These are phyloP conservation scores for Oncopodura yosiiana DNA, from an alignment of 1,140 invertebrate species.

Conservation along the genomic window DNA sequence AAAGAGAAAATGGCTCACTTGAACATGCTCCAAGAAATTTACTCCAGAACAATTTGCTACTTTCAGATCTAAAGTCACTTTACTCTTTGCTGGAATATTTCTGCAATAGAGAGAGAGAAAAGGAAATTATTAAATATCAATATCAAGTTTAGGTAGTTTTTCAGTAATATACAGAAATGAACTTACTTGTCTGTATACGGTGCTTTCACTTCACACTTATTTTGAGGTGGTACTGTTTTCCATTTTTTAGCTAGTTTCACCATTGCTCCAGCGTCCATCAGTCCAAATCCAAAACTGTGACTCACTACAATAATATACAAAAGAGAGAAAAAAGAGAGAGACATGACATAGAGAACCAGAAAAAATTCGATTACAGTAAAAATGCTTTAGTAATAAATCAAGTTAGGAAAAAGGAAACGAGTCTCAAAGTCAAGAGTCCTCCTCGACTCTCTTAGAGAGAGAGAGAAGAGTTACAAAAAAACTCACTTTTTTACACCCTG, in stretches of 20 bases:
- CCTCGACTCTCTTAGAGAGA: no score
- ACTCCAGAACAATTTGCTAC: conserved; percentile 71
- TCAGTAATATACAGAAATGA: background rate
- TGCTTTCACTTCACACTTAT: conserved; percentile 68
- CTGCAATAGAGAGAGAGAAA: conserved; percentile 42
- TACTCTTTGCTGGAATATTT: conserved; percentile 62
- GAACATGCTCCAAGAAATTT: conserved; percentile 88
- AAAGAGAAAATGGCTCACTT: conserved; percentile 43
- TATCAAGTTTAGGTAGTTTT: conserved; percentile 10
- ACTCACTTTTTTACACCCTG: no score
- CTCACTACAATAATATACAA: conserved; percentile 48
- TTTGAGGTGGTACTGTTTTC: conserved; percentile 75
- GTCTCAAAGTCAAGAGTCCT: no score
- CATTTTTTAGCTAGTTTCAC: conserved; percentile 73
- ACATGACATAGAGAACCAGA: no score
- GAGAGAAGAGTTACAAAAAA: no score
- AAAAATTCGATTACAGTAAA: no score
- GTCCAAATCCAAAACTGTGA: conserved; percentile 89
- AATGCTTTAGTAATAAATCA: no score
- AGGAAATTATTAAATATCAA: conserved; percentile 23
- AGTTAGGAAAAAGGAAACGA: no score
- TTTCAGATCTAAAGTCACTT: conserved; percentile 55
- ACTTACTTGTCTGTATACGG: conserved; percentile 58
- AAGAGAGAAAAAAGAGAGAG: no score
- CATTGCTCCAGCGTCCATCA: conserved; percentile 92